phyloP scores from a whole-genome alignment of 2,797 vertebrate genomes.

The Rhodeus uyekii region DNA sequence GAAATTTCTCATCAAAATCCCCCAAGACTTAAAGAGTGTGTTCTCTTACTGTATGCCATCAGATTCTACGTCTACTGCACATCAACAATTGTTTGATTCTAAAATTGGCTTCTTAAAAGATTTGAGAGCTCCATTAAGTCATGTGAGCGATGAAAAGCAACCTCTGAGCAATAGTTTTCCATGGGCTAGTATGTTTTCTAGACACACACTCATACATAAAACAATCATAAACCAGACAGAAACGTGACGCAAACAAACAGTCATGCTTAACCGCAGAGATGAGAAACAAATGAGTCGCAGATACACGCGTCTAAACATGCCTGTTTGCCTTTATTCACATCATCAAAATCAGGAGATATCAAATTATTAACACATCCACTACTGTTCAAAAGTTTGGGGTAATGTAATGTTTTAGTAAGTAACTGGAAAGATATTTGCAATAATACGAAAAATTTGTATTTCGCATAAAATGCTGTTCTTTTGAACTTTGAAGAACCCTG shows the following conservation, averaged over 20 bases:
- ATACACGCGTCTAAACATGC: background rate
- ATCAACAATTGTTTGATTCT: background rate
- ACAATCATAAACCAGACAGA: background rate
- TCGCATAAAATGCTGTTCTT: background rate
- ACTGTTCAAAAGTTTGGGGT: background rate
- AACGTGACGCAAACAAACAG: background rate
- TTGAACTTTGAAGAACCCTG: background rate
- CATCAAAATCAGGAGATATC: background rate
- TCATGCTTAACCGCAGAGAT: background rate
- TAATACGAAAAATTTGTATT: background rate
- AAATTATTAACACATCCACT: background rate
- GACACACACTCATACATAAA: background rate
- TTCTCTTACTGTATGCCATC: background rate
- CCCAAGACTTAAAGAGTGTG: background rate
- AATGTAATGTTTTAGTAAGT: too few species aligned
- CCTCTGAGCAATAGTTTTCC: background rate
- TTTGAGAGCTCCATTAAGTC: background rate
- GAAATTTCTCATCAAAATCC: background rate
- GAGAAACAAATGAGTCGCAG: background rate
- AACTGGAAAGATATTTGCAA: background rate
- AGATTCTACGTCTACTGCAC: background rate
- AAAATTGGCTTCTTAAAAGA: too few species aligned
- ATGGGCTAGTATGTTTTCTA: background rate
- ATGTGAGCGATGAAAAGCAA: background rate
- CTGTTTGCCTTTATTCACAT: background rate